Base-by-base conservation (phyloP, 2,797 vertebrate genomes). In the Semaprochilodus insignis region DNA sequence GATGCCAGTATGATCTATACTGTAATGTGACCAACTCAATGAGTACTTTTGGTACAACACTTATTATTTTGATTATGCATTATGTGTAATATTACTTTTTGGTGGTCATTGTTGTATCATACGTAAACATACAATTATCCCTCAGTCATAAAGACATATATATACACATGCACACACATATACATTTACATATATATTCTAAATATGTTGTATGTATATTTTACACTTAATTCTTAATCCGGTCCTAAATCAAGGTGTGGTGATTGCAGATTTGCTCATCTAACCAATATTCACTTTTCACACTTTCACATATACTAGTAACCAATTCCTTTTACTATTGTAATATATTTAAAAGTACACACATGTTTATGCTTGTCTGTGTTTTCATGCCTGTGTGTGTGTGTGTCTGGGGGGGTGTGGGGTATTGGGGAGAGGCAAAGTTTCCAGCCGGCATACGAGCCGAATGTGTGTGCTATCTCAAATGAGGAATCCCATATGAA, bases 401-500 rank as follows among this genome's bases (percentile, higher is more conserved):
- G 23, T 48, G 66, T 6, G 52, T 5, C 51, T 52, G 76, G 44
- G 57, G 51, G 36, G 40, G 44, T 44, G 40, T 3, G 40, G 0
- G 40, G 40, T 44, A 10, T 44, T 72, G 70, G n/a, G 63, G 44
- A 34, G n/a, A 85, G 80, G 65, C 71, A 83, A 51, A 59, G 81
- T 78, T 66, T 48, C 74, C 34, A 44, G 72, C 79, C 51, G 57
- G 67, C 87, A 87, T 52, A 90, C 90, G 84, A 88, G 92, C 90
- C 89, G 91, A 93, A 91, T 92, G 88, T 88, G 71, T 85, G 89
- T 75, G 89, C 92, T 95, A 95, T 95, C 93, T 94, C 93, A 94
- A 94, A 93, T 93, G 90, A 94, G 91, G 92, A 94, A 92, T 94
- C 93, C 93, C 93, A 94, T 93, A 94, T 94, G 94, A 94, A 94